Base-by-base conservation (phyloP, 2,888 invertebrate species). In the Bellardia pandia region DNA sequence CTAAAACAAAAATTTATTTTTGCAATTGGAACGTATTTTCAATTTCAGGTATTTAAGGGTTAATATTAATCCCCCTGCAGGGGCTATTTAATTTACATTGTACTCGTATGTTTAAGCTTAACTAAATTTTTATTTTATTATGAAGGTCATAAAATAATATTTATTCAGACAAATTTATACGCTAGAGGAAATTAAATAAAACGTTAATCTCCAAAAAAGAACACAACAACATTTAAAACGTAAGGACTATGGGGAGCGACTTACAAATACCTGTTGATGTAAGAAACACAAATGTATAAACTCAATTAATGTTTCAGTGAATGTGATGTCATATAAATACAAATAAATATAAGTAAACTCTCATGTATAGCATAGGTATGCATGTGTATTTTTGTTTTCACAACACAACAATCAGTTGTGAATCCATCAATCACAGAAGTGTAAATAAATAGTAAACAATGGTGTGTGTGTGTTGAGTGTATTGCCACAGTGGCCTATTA, bases 361-460 rank as follows among this genome's bases (percentile, higher is more conserved):
- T 53, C 23, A 23, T 23, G 1, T 23, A 23, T 23, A 23, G 23
- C 23, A 23, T 23, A 23, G 9, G 2, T 56, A 23, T 7, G 8
- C 23, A 16, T 58, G 23, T 30, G 13, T 30, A n/a, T 6, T 16
- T 23, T 14, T 62, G 37, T 62, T 37, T 14, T 37, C n/a, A 2
- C n/a, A 37, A 33, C 33, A 33, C 33, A 60, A 58, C 40, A 56
- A 23, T 51, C 40, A 30, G 23, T 51, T 48, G 80, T 76, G 80
- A 76, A 80, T 85, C 62, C 58, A 76, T 80, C 75, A 85, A 80
- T 80, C 80, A 85, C 62, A 58, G 14, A 5, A 74, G 48, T 71
- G 75, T n/a, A 62, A 40, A n/a, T 16, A 56, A 77, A 23, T 71
- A 16, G 64, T 33, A 74, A 37, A 75, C 30, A 58, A 5, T 37